Base-by-base conservation (phyloP, 2,797 vertebrate genomes). In the Malacoctenus gilli region DNA sequence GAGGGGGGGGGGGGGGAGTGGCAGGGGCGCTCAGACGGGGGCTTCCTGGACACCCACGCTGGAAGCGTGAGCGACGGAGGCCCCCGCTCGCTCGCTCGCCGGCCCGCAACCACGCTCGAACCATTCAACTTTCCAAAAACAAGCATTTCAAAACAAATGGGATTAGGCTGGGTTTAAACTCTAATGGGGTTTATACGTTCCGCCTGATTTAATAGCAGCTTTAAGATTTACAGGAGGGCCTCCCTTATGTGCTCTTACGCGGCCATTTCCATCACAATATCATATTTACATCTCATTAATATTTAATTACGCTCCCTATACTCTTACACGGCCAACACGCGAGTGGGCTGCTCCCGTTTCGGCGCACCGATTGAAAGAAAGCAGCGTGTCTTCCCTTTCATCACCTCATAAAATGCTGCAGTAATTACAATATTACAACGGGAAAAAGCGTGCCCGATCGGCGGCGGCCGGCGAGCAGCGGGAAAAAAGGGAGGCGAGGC, bases 391-490 rank as follows among this genome's bases (percentile, higher is more conserved):
- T 79, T 76, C 67, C 58, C 75, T 79, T 80, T 83, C 80, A 79
- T 80, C 76, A 77, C 60, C 80, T 78, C 85, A 84, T 79, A 85
- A 89, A 87, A 73, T 78, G 84, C 85, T 82, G 86, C 85, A 85
- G 88, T 85, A 84, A 85, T 90, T 85, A 88, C 79, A 86, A 84
- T 84, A 85, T 73, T 76, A 83, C 78, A 79, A 81, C 63, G 68
- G 11, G 36, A 81, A 68, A 77, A 79, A 54, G n/a, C 76, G 72
- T 57, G 57, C 48, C 50, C 79, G 30, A 74, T 72, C 64, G 59
- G 51, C 77, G 36, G 57, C 64, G 34, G 53, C 63, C 57, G 54
- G 72, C 70, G 63, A 64, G 72, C 76, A 60, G 61, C 20, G 16
- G 59, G 52, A 64, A 61, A 54, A 66, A 60, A 51, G 60, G 54